These are phyloP conservation scores for Apodemus speciosus DNA, from an alignment of 2,113 vertebrate genomes.

Conservation along the genomic window DNA sequence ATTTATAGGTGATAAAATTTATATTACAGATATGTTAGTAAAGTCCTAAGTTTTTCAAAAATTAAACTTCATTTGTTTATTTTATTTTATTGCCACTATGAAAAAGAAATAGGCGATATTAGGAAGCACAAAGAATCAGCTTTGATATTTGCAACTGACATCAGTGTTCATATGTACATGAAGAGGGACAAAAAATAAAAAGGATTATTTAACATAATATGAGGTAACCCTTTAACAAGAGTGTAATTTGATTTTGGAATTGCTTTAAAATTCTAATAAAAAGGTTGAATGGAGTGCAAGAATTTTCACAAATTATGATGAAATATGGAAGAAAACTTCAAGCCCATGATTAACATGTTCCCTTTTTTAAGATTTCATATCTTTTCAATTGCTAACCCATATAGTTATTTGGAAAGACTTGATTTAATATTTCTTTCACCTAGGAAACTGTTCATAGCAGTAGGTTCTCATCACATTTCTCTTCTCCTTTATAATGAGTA, in stretches of 20 bases:
- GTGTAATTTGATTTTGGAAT: background rate
- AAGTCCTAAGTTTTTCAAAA: background rate
- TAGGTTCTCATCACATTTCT: constrained; percentile 47
- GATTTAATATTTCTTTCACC: constrained; percentile 58
- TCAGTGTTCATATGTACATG: background rate
- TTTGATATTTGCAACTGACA: background rate
- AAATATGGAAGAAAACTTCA: constrained; percentile 12
- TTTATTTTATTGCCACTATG: background rate
- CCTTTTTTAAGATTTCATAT: constrained; percentile 1
- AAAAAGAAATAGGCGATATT: background rate
- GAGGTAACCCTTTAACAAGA: background rate
- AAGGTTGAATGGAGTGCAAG: background rate
- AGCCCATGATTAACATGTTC: constrained; percentile 13
- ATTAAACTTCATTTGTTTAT: background rate
- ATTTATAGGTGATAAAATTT: constrained; percentile 38
- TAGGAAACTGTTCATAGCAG: constrained; percentile 37
- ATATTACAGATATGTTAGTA: background rate
- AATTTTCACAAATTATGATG: constrained; percentile 43
- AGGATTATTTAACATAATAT: constrained; percentile 41
- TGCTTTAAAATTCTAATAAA: background rate
- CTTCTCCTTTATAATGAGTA: constrained; percentile 20
- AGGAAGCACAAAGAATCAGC: background rate
- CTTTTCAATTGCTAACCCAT: constrained; percentile 37
- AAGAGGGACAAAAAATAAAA: background rate
- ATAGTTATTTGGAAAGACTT: constrained; percentile 10